Base-by-base conservation (phyloP, 1,140 invertebrate species). In the Eumeta japonica region DNA sequence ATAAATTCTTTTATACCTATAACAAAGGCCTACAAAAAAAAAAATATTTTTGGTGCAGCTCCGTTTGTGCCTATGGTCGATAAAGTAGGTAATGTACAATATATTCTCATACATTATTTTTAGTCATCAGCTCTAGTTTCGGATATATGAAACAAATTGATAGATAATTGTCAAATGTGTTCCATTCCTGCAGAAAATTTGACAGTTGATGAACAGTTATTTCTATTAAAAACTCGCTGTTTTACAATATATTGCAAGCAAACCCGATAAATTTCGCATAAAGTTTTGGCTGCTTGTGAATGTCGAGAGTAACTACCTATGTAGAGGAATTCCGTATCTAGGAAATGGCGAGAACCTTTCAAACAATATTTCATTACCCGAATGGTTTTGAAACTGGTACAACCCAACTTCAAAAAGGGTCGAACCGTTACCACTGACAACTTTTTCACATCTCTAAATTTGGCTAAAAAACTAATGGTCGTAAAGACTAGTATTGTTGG, bases 211-310 rank as follows among this genome's bases (percentile, higher is more conserved):
- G 59, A 72, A 47, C 62, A 68, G 32, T 43, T 68, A 20, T 68
- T 63, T 50, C 54, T 56, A 28, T 52, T 57, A 3, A 62, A 67
- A 53, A 41, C 51, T 3, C 48, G 53, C 37, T 70, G 55, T 63
- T 50, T 59, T 43, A 1, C 61, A 71, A 48, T 67, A 56, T 40
- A 67, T 66, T 47, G 42, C 45, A 28, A 53, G 55, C 28, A 72
- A 70, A 48, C 57, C 59, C 3, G 41, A 71, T 46, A 65, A 71
- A 46, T 70, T 62, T 49, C 55, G 54, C 9, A 55, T 59, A 39
- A 61, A 64, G 44, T 66, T 65, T 52, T 70, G 62, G 57, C 38
- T 72, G 20, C 56, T 57, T 16, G 45, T 44, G 17, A 53, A 62
- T 48, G 44, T 55, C 3, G 30, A 45, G 10, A 46, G 14, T n/a